Base-by-base conservation (phyloP, 1,140 invertebrate species). In the Teleogryllus occipitalis region DNA sequence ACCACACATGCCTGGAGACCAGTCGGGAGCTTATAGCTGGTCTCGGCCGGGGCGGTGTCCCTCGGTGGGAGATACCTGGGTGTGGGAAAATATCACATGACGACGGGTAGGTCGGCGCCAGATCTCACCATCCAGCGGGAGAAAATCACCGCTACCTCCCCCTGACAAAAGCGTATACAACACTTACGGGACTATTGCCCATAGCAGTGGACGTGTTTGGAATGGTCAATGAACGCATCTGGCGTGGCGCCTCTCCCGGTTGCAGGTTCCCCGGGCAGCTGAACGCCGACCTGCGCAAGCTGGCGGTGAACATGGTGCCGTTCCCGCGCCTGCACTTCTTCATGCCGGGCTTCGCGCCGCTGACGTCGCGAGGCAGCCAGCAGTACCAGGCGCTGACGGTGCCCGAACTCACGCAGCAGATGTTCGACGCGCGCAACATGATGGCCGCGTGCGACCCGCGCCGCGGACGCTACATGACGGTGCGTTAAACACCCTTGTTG, bases 401-500 rank as follows among this genome's bases (percentile, higher is more conserved):
- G 3, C 94, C 96, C 39, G 95, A 97, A 85, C 87, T 97, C 22
- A 96, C 94, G 7, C 91, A 95, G 84, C 95, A 97, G 85, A 96
- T 98, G 96, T 94, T 97, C 87, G 94, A 95, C 82, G 92, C 92
- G 12, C 93, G 93, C 87, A 95, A 95, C 84, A 98, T 98, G 96
- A 98, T 98, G 96, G 96, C 95, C 21, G 96, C 96, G 18, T 98
- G 96, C 84, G 96, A 97, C 85, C 94, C 96, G 77, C 90, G 96
- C 83, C 96, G 97, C 85, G 96, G 96, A 54, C 90, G 96, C 79
- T 98, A 98, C 86, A 88, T 98, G n/a, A 98, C 97, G 0, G 95
- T 98, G 54, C 54, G 54, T 65, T 39, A 39, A 39, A 39, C 27
- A 2, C 27, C 27, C 27, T 1, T 5, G 27, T 39, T 39, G 27